Base-by-base conservation (phyloP, 1,140 invertebrate species). In the Tribolium castaneum region DNA sequence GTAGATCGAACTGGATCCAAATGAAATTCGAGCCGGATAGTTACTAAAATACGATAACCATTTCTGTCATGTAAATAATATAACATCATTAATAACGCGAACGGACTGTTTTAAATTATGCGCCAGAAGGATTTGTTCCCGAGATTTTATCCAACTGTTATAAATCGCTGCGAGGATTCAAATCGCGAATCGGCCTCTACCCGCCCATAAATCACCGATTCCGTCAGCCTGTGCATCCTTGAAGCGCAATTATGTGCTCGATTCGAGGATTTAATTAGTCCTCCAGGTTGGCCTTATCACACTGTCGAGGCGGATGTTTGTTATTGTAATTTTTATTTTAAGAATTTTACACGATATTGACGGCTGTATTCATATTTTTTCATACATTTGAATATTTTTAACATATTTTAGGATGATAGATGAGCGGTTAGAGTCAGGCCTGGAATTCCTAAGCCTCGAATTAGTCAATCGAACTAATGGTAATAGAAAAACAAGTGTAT, bases 21-120 rank as follows among this genome's bases (percentile, higher is more conserved):
- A 66, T 66, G 25, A 39, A 66, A 66, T 66, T 66, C 59, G 13
- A 35, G 59, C 59, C 14, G 35, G 59, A 66, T 34, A 66, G 59
- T 66, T 66, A 66, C 59, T 66, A 66, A 66, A 66, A 66, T 66
- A 66, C 59, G 59, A 66, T 66, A 66, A 66, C 59, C 59, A 66
- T 66, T 35, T 66, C 59, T 66, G 59, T 66, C 59, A 66, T 66
- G 59, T 66, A 66, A 66, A 66, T 66, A 66, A 66, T 66, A 66
- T 66, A 34, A 35, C 59, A 66, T 66, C 59, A 66, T 66, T 66
- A 66, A 66, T 66, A 66, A 66, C 13, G 13, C 12, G 45, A 66
- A 66, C 30, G 59, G 59, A 66, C 30, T 66, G 59, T 66, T 66
- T 66, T 66, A 66, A 66, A 66, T 66, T 66, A 66, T 66, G 59